Conservation (phyloP, 1,140 invertebrate genomes). For the Lordiphosa clarofinis region DNA sequence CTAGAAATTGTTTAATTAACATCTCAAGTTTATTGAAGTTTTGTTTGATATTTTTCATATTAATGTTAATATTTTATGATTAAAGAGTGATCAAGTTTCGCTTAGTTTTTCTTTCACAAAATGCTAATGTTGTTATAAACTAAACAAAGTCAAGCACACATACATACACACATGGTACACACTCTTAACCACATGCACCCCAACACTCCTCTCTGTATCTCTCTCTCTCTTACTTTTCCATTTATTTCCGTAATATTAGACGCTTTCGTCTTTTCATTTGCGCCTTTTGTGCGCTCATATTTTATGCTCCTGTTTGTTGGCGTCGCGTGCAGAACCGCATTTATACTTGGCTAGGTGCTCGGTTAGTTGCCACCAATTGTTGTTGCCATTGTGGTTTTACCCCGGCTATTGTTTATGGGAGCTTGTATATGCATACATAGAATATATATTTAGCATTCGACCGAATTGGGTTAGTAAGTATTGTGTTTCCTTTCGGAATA, state of each 20-base stretch:
- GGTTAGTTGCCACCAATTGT: neutral
- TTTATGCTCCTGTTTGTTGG: constrained; percentile 14
- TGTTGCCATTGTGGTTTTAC: constrained; percentile 9
- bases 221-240: constrained; percentile 21
- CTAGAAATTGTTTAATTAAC: too few relatives aligned
- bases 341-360: constrained; percentile 13
- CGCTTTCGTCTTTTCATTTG: constrained; percentile 38
- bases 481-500: neutral
- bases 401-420: neutral
- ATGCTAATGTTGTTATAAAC: constrained; percentile 30
- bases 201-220: neutral
- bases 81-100: constrained; percentile 4
- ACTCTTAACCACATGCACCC: constrained; percentile 5
- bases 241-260: constrained; percentile 47
- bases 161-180: too few relatives aligned
- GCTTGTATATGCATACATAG: neutral
- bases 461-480: constrained; percentile 7
- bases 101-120: neutral
- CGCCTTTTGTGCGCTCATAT: constrained; percentile 40
- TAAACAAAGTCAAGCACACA: constrained; percentile 32
- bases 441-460: neutral
- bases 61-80: too few relatives aligned
- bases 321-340: constrained; percentile 29
- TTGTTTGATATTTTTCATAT: too few relatives aligned
- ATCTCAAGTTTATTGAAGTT: too few relatives aligned